Percentiles rank a stretch among this genome's conserved stretches.
Conservation (phyloP, 1,140 invertebrate genomes). For the Trichonephila inaurata region DNA sequence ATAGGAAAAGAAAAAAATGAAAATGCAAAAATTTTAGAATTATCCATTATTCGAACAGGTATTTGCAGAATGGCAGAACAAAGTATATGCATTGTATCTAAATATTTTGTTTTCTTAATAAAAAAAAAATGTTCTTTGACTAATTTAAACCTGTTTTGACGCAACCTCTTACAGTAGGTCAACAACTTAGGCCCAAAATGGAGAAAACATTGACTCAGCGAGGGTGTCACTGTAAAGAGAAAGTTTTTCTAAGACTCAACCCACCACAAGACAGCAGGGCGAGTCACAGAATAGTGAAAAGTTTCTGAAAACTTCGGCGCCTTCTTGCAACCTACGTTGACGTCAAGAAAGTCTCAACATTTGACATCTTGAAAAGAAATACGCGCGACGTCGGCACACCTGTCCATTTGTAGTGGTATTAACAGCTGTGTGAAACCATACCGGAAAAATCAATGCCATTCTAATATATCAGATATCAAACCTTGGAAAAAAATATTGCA, state of each 20-base stretch:
- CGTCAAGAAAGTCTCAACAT: background rate
- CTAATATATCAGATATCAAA: background rate
- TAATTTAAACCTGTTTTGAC: background rate
- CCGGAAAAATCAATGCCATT: background rate
- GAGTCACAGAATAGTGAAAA: background rate
- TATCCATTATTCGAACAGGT: background rate
- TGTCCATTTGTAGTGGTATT: background rate
- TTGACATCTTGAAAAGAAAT: background rate
- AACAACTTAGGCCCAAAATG: background rate
- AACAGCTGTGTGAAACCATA: background rate
- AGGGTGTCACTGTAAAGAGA: conserved; percentile 16
- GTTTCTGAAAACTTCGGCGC: background rate
- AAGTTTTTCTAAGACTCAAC: conserved; percentile 33
- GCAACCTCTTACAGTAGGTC: conserved; percentile 13
- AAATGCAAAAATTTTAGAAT: background rate
- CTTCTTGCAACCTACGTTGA: background rate
- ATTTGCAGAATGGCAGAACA: too few species aligned
- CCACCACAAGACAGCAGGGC: background rate
- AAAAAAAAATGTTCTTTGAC: background rate
- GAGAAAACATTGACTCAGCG: conserved; percentile 17
- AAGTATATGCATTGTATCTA: background rate
- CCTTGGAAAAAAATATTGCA: background rate
- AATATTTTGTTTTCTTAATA: background rate
- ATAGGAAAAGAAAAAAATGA: background rate
- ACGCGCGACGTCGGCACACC: background rate